Evolutionary conservation across 1,140 invertebrate genomes (phyloP).

Genomic region (Callitettix versicolor): DNA sequence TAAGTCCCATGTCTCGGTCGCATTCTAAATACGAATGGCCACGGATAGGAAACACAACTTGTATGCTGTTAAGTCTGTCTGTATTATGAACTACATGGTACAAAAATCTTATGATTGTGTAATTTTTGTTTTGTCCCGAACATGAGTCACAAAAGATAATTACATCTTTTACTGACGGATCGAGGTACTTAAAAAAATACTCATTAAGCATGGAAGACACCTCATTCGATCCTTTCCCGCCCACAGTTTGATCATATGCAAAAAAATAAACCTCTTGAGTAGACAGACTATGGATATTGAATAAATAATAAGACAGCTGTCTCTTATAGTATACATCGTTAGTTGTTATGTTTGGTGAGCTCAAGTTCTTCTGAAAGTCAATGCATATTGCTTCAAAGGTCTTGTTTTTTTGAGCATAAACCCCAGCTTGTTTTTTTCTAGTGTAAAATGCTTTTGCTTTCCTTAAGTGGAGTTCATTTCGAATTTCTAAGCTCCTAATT

Average conservation of each 20-base stretch:
- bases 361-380: conserved; percentile 21
- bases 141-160: conserved; percentile 18
- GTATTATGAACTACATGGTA: conserved; percentile 7
- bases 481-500: conserved; percentile 6
- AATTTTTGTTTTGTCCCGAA: conserved; percentile 14
- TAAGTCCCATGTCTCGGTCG: conserved; percentile 12
- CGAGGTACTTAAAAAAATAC: conserved; percentile 9
- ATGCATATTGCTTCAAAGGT: conserved; percentile 22
- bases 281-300: conserved; percentile 16
- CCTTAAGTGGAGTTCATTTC: conserved; percentile 12
- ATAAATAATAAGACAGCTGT: conserved; percentile 14
- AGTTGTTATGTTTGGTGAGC: conserved; percentile 13
- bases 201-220: conserved; percentile 13
- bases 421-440: conserved; percentile 18
- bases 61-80: conserved; percentile 5
- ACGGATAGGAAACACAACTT: conserved; percentile 8
- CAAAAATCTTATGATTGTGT: conserved; percentile 9
- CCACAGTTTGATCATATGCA: conserved; percentile 15
- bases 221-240: conserved; percentile 13
- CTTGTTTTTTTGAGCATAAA: conserved; percentile 3
- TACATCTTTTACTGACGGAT: background rate
- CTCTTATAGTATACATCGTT: conserved; percentile 19
- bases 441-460: conserved; percentile 23
- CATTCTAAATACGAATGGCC: conserved; percentile 14
- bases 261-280: conserved; percentile 8